Evolutionary conservation across 2,888 invertebrate genomes (phyloP).

Genomic region (Cantharis rufa): DNA sequence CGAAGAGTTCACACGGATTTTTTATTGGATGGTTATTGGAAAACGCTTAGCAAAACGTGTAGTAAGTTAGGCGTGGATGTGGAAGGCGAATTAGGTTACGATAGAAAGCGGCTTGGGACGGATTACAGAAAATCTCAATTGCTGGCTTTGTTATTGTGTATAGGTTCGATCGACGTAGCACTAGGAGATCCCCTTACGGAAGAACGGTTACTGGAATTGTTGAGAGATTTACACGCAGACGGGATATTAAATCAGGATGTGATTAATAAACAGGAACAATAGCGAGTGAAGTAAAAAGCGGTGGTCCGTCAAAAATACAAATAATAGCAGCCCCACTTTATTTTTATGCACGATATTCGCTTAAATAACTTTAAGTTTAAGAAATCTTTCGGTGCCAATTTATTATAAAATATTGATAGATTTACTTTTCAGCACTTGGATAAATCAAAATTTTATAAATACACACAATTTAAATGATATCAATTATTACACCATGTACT

Average conservation of each 20-base stretch:
- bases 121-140: conserved; percentile 71
- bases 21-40: conserved; percentile 73
- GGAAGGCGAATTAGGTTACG: conserved; percentile 60
- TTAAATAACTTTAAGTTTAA: not conserved
- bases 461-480: not conserved
- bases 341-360: not conserved
- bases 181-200: conserved; percentile 77
- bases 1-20: conserved; percentile 66
- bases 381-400: conserved; percentile 1
- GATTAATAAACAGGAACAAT: conserved; percentile 13
- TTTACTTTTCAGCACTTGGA: not conserved
- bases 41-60: conserved; percentile 65
- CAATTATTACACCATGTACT: not conserved
- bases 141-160: conserved; percentile 75
- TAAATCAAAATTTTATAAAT: conserved; percentile 2
- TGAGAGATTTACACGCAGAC: conserved; percentile 72
- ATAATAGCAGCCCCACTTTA: not conserved
- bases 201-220: conserved; percentile 72
- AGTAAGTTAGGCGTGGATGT: conserved; percentile 66
- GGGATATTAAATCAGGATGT: conserved; percentile 60
- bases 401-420: not conserved
- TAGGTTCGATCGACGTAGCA: conserved; percentile 81
- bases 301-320: not conserved
- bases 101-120: conserved; percentile 58
- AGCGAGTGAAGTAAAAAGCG: not conserved